Base-by-base conservation (phyloP, 2,888 invertebrate species). In the Stegophylla sp. region DNA sequence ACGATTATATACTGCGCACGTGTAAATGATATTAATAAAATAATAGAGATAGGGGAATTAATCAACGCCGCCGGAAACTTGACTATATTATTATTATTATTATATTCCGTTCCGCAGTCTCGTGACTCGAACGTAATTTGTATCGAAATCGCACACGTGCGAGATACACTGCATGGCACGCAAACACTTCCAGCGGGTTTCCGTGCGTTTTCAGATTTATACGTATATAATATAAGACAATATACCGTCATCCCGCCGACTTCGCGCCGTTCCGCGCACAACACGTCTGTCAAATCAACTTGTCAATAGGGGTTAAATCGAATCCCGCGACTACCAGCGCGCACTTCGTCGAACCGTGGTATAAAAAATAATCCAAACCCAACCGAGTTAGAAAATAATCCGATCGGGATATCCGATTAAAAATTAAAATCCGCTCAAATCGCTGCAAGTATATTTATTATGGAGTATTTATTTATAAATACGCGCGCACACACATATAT, bases 221-320 rank as follows among this genome's bases (percentile, higher is more conserved):
- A 63, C 4, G n/a, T 17, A 17, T 45, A 43, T 15, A 15, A 45
- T 45, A 59, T 26, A 45, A 23, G 41, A 20, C 41, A 20, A 41
- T 64, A 43, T n/a, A 10, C 1, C n/a, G 34, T 7, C 34, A 7
- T 66, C 20, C 23, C 41, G 20, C 15, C 20, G 45, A 34, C 17
- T 67, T 17, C 45, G 23, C 26, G 13, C 3, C 17, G 13, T 15
- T 45, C 43, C 45, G 23, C 17, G 3, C 4, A 45, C 45, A 67
- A 67, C 66, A 43, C 51, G 20, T 17, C 51, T 69, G 28, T 51
- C 51, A 51, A 51, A 69, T 69, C 69, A 51, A 69, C 51, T 69
- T 69, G 28, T 51, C 69, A 69, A 51, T 69, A 51, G n/a, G 15
- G 28, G 51, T 69, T 69, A 51, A 51, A 69, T 28, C 5, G 9